Conservation (phyloP, 2,888 invertebrate species). For the Ecliptopera silaceata region DNA sequence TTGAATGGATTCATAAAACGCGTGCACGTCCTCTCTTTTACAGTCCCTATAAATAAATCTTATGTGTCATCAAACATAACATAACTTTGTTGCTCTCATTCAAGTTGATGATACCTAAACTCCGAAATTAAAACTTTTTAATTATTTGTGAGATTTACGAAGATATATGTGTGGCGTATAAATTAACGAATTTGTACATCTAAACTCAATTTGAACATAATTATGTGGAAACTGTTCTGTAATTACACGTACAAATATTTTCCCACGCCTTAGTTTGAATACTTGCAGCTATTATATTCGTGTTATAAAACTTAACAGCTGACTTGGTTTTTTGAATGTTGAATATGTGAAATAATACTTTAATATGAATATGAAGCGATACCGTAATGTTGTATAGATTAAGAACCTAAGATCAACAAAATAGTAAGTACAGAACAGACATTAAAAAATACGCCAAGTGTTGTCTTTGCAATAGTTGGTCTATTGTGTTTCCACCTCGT, state of each 20-base stretch:
- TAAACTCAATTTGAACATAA: conserved; percentile 19
- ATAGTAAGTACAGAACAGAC: too few relatives aligned
- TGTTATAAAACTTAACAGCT: too few relatives aligned
- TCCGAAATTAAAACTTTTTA: conserved; percentile 45
- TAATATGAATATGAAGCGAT: conserved; percentile 6
- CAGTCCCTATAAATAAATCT: conserved; percentile 42
- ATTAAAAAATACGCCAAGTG: too few relatives aligned
- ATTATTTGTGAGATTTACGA: conserved; percentile 36
- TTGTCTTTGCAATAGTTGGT: conserved; percentile 50
- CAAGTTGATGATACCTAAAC: conserved; percentile 30
- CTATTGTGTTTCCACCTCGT: conserved; percentile 72
- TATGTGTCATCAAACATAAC: conserved; percentile 35
- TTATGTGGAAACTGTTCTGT: conserved; percentile 4
- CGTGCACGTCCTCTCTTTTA: conserved; percentile 41
- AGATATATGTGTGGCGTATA: conserved; percentile 23
- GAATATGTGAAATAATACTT: too few relatives aligned
- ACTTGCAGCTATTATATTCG: neutral
- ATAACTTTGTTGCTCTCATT: conserved; percentile 34
- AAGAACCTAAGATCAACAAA: too few relatives aligned
- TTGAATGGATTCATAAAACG: conserved; percentile 15
- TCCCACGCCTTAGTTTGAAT: conserved; percentile 23
- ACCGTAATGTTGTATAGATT: too few relatives aligned
- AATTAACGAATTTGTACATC: conserved; percentile 34
- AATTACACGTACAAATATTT: conserved; percentile 8
- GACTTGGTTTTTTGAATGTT: neutral